Base-by-base conservation (phyloP, 1,140 invertebrate genomes). In the Drosophila trapezifrons region DNA sequence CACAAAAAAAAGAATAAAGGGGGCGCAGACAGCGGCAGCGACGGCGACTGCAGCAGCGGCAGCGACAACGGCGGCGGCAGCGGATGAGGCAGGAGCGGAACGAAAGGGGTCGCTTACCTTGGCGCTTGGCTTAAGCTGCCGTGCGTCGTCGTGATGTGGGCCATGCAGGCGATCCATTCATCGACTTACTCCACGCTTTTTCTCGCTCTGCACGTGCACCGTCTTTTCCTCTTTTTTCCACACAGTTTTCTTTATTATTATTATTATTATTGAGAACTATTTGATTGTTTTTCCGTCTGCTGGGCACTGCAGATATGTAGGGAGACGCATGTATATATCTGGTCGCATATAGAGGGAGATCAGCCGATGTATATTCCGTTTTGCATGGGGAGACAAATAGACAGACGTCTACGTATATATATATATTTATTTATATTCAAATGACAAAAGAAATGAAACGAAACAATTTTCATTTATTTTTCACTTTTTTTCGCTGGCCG, bases 101-200 rank as follows among this genome's bases (percentile, higher is more conserved):
- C 22, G 18, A 37, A 20, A 37, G 9, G 43, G 49, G 38, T 35
- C 51, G 58, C 89, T 91, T 91, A 91, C 90, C 90, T 91, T 75
- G 90, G 90, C 83, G 85, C 90, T 91, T 91, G 90, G 70, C 90
- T 91, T 85, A 91, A 91, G 86, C 83, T 91, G 83, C 90, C 90
- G 82, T 91, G 80, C 73, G 90, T 87, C 80, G 90, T 87, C 67
- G 83, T 86, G 76, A 86, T 86, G 90, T 91, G 90, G 77, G 90
- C 90, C 90, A 91, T 91, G 71, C 90, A 91, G 87, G 77, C 76
- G 63, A 90, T 91, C 80, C 90, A 91, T 91, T 87, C 81, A 77
- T 76, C 59, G 40, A 81, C 82, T 69, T 75, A 82, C 75, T 86
- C 65, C 75, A 58, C 73, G 57, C 82, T 52, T 60, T 55, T 40